Base-by-base conservation (phyloP, 2,113 vertebrate genomes). In the Gadus macrocephalus region DNA sequence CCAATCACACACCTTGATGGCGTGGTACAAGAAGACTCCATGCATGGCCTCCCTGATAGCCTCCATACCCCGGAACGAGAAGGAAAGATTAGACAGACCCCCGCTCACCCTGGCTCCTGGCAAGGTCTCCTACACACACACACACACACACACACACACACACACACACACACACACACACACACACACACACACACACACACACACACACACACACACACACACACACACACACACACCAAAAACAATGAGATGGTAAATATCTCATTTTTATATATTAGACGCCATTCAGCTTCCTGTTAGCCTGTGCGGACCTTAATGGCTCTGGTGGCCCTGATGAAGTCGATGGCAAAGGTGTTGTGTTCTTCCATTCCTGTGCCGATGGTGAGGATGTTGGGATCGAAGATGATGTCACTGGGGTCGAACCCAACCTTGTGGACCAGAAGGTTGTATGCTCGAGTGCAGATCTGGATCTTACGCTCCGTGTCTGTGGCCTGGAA, bases 341-440 rank as follows among this genome's bases (percentile, higher is more conserved):
- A 99, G 87, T 95, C 92, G 49, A 96, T 72, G 8, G 95, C 97
- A 66, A 98, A 99, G 16, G 92, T 76, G 70, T 91, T 95, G 86
- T 99, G 97, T 77, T 99, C 97, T 68, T 98, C 96, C 95, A 99
- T 96, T 71, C 97, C 97, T 3, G 97, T 99, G 35, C 96, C 97
- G 64, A 99, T 98, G 42, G 97, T 99, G 68, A 99, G 92, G 86
- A 99, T 95, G 83, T 99, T 99, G 64, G 97, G 97, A 84, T 99
- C 97, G 4, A 99, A 99, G 83, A 99, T 98, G 82, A 99, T 97
- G 89, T 99, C 95, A 17, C 93, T 95, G 70, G 95, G 94, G 84
- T 97, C 90, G 73, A 96, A 98, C 60, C 86, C 86, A 60, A 96
- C 82, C 78, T 93, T 92, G 72, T 72, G 76, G 67, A 95, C 89